Percentiles rank a stretch among this genome's conserved stretches.
Evolutionary conservation across 1,140 invertebrate species (phyloP).

Genomic region (Adelges cooleyi): DNA sequence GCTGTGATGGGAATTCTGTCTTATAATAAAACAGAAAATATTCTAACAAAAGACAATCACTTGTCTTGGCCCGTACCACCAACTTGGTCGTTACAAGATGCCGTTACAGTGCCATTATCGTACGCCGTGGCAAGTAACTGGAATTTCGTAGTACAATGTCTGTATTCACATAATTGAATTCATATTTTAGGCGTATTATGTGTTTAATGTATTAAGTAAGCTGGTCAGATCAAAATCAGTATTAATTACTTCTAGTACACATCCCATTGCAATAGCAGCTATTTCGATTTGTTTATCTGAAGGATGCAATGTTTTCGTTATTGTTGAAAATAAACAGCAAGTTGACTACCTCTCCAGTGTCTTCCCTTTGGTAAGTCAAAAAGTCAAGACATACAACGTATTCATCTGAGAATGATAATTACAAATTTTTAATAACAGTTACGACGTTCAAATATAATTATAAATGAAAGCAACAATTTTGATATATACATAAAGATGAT

Average conservation of each 20-base stretch:
- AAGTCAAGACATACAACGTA: too few species aligned
- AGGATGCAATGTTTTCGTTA: conserved; percentile 45
- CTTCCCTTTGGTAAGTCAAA: not conserved
- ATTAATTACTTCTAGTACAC: conserved; percentile 47
- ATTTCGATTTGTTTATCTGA: conserved; percentile 46
- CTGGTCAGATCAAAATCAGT: conserved; percentile 37
- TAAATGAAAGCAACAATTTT: not conserved
- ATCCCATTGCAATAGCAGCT: conserved; percentile 52
- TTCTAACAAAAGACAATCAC: conserved; percentile 17
- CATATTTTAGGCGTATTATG: conserved; percentile 17
- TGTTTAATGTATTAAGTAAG: not conserved
- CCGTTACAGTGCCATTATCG: conserved; percentile 44
- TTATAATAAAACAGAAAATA: conserved; percentile 9
- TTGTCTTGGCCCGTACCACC: conserved; percentile 42
- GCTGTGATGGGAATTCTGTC: conserved; percentile 17
- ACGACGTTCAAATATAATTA: not conserved
- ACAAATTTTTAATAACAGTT: not conserved
- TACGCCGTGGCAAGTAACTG: conserved; percentile 32
- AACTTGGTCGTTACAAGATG: conserved; percentile 46
- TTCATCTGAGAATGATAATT: too few species aligned
- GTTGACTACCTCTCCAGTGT: not conserved
- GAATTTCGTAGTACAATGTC: too few species aligned
- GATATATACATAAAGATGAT: not conserved
- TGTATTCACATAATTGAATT: too few species aligned
- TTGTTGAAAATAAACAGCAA: conserved; percentile 36